phyloP scores from a whole-genome alignment of 2,888 invertebrate genomes.

The Alcis repandata region DNA sequence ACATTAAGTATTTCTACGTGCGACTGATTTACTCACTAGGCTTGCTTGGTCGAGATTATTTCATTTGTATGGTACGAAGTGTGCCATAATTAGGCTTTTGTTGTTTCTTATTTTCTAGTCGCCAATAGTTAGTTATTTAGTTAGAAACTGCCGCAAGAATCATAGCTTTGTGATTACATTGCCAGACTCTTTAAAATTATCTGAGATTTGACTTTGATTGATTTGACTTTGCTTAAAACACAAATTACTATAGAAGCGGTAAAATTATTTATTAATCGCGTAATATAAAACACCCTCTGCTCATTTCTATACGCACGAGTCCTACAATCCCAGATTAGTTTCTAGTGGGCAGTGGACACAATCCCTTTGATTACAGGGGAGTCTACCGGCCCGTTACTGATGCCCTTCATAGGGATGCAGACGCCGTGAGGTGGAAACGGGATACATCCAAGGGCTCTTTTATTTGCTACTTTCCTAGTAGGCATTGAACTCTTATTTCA shows the following conservation, averaged over 20 bases:
- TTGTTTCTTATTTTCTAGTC: no score
- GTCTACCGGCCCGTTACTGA: constrained; percentile 23
- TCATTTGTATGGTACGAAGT: no score
- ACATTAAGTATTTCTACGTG: no score
- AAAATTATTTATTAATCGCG: neutral
- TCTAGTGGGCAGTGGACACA: constrained; percentile 19
- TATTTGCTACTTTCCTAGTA: constrained; percentile 11
- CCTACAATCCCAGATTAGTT: constrained; percentile 16
- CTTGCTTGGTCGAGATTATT: no score
- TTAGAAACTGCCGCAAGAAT: no score
- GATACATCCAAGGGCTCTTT: constrained; percentile 3
- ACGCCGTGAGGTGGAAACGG: constrained; percentile 25
- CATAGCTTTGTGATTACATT: no score
- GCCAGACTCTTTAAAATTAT: no score
- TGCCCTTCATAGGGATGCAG: constrained; percentile 26
- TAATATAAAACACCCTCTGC: neutral
- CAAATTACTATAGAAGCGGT: neutral
- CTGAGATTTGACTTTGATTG: no score
- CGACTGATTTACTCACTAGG: no score
- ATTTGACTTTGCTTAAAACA: no score
- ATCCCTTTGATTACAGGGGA: constrained; percentile 23
- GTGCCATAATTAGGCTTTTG: no score
- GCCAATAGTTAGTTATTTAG: no score
- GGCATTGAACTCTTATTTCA: neutral
- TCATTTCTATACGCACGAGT: neutral